Base-by-base conservation (phyloP, 2,888 invertebrate genomes). In the Pediacus dermestoides region DNA sequence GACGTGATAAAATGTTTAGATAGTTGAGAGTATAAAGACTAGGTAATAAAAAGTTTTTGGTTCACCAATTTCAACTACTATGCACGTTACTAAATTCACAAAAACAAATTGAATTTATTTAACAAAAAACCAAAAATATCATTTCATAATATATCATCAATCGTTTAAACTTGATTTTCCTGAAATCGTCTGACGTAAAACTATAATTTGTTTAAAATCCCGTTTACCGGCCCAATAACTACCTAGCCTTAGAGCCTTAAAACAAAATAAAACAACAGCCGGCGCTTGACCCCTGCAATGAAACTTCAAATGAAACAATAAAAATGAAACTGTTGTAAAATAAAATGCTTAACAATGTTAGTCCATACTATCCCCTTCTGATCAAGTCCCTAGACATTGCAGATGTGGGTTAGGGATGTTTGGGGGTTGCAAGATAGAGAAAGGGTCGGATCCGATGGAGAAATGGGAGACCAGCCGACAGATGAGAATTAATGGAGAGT, bases 401-500 rank as follows among this genome's bases (percentile, higher is more conserved):
- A 34, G 38, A 40, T 44, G 44, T 44, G 32, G 39, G 34, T 30
- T 18, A 30, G 34, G 34, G 39, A 34, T 35, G 34, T 39, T 35
- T 30, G 23, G 23, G 23, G 23, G 3, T n/a, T 28, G n/a, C n/a
- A 10, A 30, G 27, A 40, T 34, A 23, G 44, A 39, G 35, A 27
- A 40, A 37, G 44, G 44, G 34, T 37, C 36, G 44, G 18, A 16
- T 10, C n/a, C 28, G 22, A 35, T 13, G 31, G 40, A 30, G 37
- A 38, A 38, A 44, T 38, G 40, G 44, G 40, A 42, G 30, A 30
- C 34, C 34, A 37, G 39, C 40, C 50, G 64, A 64, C 64, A 64
- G 62, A 64, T 64, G 62, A 66, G 60, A 63, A 67, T 66, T 66
- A 66, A 67, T 66, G 64, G 60, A 43, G 58, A 52, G 61, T 58